Evolutionary conservation across 2,797 vertebrate genomes (phyloP).

Genomic region (Eulemur albifrons): DNA sequence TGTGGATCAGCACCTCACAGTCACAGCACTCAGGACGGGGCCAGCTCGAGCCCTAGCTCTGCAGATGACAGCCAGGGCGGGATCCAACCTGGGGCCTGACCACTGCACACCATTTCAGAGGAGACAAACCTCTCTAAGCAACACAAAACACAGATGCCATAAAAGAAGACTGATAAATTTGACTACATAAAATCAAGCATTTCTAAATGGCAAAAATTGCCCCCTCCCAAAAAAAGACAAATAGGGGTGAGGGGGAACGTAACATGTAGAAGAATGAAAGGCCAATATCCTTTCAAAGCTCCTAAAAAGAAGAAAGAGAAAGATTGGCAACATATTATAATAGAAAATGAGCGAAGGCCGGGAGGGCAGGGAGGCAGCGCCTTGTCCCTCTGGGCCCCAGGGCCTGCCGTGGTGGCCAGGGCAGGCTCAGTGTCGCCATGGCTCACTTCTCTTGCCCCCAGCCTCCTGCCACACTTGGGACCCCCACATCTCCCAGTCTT

Average conservation of each 20-base stretch:
- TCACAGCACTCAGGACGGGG: no score
- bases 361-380: background rate
- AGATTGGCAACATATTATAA: accelerated
- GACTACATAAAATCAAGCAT: background rate
- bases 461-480: background rate
- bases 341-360: accelerated
- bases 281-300: background rate
- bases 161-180: accelerated
- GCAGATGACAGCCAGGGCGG: background rate
- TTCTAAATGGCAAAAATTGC: background rate
- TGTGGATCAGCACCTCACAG: no score
- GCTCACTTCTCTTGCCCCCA: no score
- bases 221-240: background rate
- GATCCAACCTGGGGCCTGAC: background rate
- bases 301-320: no score
- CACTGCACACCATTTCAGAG: background rate
- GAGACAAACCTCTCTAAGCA: no score
- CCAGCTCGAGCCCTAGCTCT: background rate
- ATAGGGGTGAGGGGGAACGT: accelerated
- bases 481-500: background rate
- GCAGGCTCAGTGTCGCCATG: background rate
- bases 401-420: background rate
- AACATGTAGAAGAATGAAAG: accelerated
- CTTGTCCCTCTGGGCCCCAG: background rate
- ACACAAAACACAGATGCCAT: background rate